Conservation (phyloP, 2,888 invertebrate species). For the Limnephilus marmoratus region DNA sequence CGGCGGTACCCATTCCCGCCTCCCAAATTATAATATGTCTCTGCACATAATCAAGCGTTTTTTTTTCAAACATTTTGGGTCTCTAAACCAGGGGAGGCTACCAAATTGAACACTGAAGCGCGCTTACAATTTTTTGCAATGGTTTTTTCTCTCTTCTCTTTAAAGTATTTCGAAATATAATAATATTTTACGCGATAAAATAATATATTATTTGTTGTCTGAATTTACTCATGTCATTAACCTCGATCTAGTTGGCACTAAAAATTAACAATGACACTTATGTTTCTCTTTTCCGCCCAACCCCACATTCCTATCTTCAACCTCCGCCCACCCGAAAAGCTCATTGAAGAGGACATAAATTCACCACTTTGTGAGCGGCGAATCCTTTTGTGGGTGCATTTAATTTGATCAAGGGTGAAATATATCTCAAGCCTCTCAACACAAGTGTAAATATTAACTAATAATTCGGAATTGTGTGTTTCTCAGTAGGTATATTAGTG, state of each 20-base stretch:
- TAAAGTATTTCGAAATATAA: no score
- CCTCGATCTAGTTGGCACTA: background rate
- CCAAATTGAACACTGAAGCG: no score
- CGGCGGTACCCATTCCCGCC: no score
- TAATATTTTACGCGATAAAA: no score
- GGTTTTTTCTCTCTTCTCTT: background rate
- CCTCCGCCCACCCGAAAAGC: constrained; percentile 27
- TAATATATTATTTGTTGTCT: background rate
- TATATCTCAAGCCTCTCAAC: background rate
- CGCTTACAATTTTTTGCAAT: no score
- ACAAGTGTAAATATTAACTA: background rate
- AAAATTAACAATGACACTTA: background rate
- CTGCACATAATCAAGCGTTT: no score
- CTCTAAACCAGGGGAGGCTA: no score
- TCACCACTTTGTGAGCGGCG: background rate
- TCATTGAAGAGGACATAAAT: constrained; percentile 22
- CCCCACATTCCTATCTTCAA: background rate
- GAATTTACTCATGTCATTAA: background rate
- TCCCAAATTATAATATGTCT: no score
- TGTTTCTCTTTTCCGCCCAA: background rate
- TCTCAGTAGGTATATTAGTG: no score
- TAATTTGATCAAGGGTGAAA: background rate
- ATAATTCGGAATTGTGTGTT: background rate
- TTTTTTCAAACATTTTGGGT: no score
- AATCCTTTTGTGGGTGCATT: background rate